Evolutionary conservation across 2,797 vertebrate genomes (phyloP).

Genomic region (Borostomias antarcticus): DNA sequence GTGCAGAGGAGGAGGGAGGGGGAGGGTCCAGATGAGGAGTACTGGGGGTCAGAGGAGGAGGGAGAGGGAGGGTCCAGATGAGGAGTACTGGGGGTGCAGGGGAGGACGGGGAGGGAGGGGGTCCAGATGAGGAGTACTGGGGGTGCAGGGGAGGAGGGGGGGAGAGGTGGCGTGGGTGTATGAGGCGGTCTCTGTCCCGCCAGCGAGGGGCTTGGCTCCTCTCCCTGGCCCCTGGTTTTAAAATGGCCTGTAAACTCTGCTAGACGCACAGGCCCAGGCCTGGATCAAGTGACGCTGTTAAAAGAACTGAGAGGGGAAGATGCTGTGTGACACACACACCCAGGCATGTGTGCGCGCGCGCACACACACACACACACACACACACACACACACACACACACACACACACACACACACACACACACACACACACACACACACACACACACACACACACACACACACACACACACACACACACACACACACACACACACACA

Average conservation of each 20-base stretch:
- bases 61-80: slow-evolving; percentile 34
- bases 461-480: neutral
- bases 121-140: slow-evolving; percentile 17
- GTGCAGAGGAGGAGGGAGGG: neutral
- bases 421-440: neutral
- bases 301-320: slow-evolving; percentile 50
- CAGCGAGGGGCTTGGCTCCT: slow-evolving; percentile 63
- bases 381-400: neutral
- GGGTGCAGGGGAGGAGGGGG: slow-evolving; percentile 11
- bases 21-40: slow-evolving; percentile 4
- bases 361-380: neutral
- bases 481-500: too few species aligned
- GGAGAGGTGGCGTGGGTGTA: slow-evolving; percentile 37
- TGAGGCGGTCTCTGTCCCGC: slow-evolving; percentile 55
- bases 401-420: neutral
- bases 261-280: slow-evolving; percentile 60
- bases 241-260: slow-evolving; percentile 60
- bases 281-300: slow-evolving; percentile 61
- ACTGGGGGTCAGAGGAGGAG: slow-evolving; percentile 23
- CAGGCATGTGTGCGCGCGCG: too few species aligned
- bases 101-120: neutral
- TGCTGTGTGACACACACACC: slow-evolving; percentile 22
- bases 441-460: neutral
- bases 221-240: slow-evolving; percentile 52
- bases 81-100: neutral